Evolutionary conservation across 1,140 invertebrate genomes (phyloP).

Genomic region (Drosophila teissieri): DNA sequence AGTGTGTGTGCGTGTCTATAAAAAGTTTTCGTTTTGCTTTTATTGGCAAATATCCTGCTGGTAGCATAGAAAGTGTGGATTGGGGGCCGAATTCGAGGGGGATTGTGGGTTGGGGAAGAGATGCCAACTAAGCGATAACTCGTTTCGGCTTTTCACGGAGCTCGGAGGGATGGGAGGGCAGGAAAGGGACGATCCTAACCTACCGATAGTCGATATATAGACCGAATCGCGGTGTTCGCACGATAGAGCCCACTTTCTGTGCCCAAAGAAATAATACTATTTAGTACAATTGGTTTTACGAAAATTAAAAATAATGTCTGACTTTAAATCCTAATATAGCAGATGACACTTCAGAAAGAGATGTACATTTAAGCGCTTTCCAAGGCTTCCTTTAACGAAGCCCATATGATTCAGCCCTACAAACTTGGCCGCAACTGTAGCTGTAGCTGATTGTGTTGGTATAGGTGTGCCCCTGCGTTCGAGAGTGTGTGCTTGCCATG

Average conservation of each 20-base stretch:
- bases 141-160: constrained; percentile 60
- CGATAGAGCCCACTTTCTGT: constrained; percentile 25
- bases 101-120: constrained; percentile 25
- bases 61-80: constrained; percentile 30
- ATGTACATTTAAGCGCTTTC: no score
- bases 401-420: background rate
- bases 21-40: constrained; percentile 75
- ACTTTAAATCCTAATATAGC: no score
- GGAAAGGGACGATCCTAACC: constrained; percentile 55
- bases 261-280: no score
- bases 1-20: constrained; percentile 68
- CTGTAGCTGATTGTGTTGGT: constrained; percentile 5
- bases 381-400: no score
- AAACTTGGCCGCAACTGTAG: constrained; percentile 3
- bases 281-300: no score
- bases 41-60: constrained; percentile 83
- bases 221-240: constrained; percentile 30
- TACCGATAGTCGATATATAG: constrained; percentile 46
- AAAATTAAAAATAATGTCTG: no score
- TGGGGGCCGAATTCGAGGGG: background rate
- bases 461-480: constrained; percentile 14
- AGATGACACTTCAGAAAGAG: no score
- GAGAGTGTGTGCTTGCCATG: constrained; percentile 22
- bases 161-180: background rate
- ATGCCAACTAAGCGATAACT: constrained; percentile 74